Evolutionary conservation across 1,140 invertebrate species (phyloP), one percentile per base, ranked within the genome.

Genomic region (Zaprionus camerounensis): DNA sequence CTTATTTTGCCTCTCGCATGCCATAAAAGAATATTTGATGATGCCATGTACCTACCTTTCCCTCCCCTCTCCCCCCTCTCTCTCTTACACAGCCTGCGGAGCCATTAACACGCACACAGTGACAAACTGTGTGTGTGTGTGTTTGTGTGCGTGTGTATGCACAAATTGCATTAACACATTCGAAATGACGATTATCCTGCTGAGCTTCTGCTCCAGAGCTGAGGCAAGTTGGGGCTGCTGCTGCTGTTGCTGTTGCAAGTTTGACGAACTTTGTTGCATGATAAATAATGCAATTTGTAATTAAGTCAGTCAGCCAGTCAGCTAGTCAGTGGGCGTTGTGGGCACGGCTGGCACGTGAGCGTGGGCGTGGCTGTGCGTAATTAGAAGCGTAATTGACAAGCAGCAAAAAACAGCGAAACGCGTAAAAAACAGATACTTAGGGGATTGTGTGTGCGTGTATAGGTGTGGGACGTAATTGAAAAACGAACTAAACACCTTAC

Each of bases 271-370:
- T 85, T 88, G 81, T 74, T 80, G 86, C 75, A 81, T 67, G 85
- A 81, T 88, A 91, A 88, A 88, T 88, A 88, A 88, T 88, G 85
- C 86, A 88, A 90, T 85, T 88, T 90, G 85, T 90, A 90, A 90
- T 88, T 90, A 88, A 88, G 84, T 85, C 85, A 88, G 81, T 88
- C 83, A 87, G 64, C 77, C 84, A 80, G 55, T 49, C 38, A 49
- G 64, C 77, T 80, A 83, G 55, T 41, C 41, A 76, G 55, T 55
- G 62, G 57, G 67, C 58, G 63, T 31, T 24, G 22, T 17, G 15
- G 46, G 6, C 13, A 12, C 4, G 44, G 20, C 2, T 34, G 15
- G 15, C 9, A 15, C 38, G 38, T 4, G 4, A 0, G 15, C 34
- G 9, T 11, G 69, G 56, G 63, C 49, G 63, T 72, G 71, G 76